Base-by-base conservation (phyloP, 2,113 vertebrate genomes). In the Nerophis ophidion region DNA sequence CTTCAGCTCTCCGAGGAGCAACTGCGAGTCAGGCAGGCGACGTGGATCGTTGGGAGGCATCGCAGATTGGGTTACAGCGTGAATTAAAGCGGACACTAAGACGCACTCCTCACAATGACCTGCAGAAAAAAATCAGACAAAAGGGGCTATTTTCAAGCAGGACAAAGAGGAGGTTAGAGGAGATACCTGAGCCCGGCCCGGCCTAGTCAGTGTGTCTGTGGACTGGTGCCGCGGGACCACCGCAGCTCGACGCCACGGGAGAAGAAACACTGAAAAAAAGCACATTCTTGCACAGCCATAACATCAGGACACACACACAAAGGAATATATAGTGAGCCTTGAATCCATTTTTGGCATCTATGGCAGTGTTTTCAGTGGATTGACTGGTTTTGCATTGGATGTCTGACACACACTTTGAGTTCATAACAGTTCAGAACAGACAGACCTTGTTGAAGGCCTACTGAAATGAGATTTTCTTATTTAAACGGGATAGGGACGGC, bases 71-170 rank as follows among this genome's bases (percentile, higher is more conserved):
- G 88, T 93, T 93, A 91, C 93, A 86, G 87, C 81, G 88, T 87
- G 91, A 93, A 92, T 92, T 93, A 91, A 91, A 91, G 91, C 85
- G 89, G 91, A 93, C 91, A 91, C 91, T 91, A 91, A 93, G 89
- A 93, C 89, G 90, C 86, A 89, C 86, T 92, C 90, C 81, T 86
- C 79, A 88, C 88, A 92, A 91, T 92, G 90, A 88, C 85, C 88
- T 80, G 83, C 82, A 87, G 89, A 90, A 88, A 90, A 88, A 89
- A 75, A 66, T 82, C 76, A 89, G 82, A 95, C 92, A 94, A 92
- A 91, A 87, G 90, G 72, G 77, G 38, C 88, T 80, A 92, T 93
- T 94, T 89, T 92, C 77, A 66, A 80, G 80, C 74, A 63, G 89
- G 84, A 92, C 90, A 93, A 92, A 93, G 88, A 86, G 84, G 88